Base-by-base conservation (phyloP, 2,113 vertebrate genomes). In the Melanocharis versteri region DNA sequence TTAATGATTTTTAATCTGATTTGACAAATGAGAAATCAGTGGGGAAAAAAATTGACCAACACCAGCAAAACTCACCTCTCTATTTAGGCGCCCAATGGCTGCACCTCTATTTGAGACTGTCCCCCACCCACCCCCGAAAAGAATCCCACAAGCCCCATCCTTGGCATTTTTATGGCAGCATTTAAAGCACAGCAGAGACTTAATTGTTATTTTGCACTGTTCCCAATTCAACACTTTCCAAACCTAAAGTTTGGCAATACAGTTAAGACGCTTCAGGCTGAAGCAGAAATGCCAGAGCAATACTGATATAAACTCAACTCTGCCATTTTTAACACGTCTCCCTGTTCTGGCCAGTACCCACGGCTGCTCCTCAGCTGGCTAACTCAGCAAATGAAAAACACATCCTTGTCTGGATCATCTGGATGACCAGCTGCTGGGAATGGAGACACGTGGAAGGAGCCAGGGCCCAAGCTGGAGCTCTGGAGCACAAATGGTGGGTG, bases 1-100 rank as follows among this genome's bases (percentile, higher is more conserved):
- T 58, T 93, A 88, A 90, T 75, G 44, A 79, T 89, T 96, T 95
- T 92, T 79, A 93, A 90, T 78, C 83, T 92, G 42, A 65, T 75
- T 92, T 93, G 86, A 90, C 69, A 94, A 51, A 78, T 57, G 69
- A 92, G 57, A 93, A 96, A 89, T 57, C 26, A 39, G 9, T 44
- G 72, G 45, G 28, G 9, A 1, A 17, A 20, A 24, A 65, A 22
- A 69, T 9, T 5, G n/a, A 83, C 54, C 23, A 15, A 75, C 3
- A 4, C 61, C 35, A 60, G 40, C 51, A 45, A 82, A 87, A 75
- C 10, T 75, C 37, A 75, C 44, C 15, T 30, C 40, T 96, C 51
- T 15, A 11, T 39, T 68, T 64, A 84, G 62, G 57, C 37, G 60
- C 39, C 30, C 20, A 42, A 11, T 7, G 22, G n/a, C 28, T 68